Base-by-base conservation (phyloP, 2,797 vertebrate species). In the Cetoscarus ocellatus region DNA sequence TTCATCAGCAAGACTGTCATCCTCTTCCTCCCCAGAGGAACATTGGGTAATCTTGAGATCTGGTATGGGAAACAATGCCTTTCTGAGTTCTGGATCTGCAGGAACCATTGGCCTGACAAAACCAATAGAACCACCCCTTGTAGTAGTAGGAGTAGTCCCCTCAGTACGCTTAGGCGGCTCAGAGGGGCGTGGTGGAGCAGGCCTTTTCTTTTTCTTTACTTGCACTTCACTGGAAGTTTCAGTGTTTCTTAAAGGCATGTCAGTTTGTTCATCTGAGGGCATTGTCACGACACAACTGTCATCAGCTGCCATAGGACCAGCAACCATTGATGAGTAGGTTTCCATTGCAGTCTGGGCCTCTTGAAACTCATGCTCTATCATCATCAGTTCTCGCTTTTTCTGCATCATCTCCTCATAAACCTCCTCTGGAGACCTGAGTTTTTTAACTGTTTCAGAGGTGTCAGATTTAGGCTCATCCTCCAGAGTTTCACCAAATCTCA, bases 31-130 rank as follows among this genome's bases (percentile, higher is more conserved):
- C 72, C 95, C 89, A 85, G 98, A 98, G 82, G 98, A 99, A 89
- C 98, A 99, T 69, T 98, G 97, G 17, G 98, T 99, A 90, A 99
- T 99, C 93, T 96, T 99, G 75, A 99, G 96, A 88, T 99, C 97
- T 79, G 98, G 98, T 90, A 99, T 99, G 55, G 97, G 96, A 69
- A 96, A 96, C 38, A 96, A 91, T 79, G 95, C 52, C 67, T 95
- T 96, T 83, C 90, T 95, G 12, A 91, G 89, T 48, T 93, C 85
- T 73, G 95, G 83, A 82, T 93, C 94, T 80, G 95, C 90, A 76
- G 94, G 92, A 85, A 95, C 87, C 75, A 93, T 93, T 57, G 94
- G 93, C 36, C 95, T 95, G 40, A 89, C 79, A 86, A 89, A 91
- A 57, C 95, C 92, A 19, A 95, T 94, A 9, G 83, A 80, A 66